A percentile compares a stretch with the other conserved stretches of the same genome.
phyloP scores from a whole-genome alignment of 1,140 invertebrate species.

The Periplaneta americana region DNA sequence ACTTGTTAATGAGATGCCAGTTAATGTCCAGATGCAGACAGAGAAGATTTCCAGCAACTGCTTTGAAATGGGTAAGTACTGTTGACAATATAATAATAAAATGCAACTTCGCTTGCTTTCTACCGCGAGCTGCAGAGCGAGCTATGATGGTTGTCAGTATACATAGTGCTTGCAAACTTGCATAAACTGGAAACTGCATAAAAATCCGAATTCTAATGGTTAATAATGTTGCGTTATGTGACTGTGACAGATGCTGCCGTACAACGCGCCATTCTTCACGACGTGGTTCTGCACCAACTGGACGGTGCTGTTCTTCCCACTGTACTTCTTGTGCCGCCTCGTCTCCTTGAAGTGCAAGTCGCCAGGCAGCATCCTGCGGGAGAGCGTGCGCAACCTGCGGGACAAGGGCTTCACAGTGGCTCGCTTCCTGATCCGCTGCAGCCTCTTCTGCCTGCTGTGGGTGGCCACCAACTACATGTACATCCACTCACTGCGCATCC shows the following conservation, averaged over 20 bases:
- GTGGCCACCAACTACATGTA: slow-evolving; percentile 91
- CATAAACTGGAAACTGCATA: too few species aligned
- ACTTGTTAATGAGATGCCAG: too few species aligned
- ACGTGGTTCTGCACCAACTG: slow-evolving; percentile 95
- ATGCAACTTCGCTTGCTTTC: too few species aligned
- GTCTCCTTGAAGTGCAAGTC: slow-evolving; percentile 66
- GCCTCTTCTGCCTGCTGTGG: slow-evolving; percentile 85
- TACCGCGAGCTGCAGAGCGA: too few species aligned
- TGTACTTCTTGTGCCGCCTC: slow-evolving; percentile 72
- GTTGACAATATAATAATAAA: too few species aligned
- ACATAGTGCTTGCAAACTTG: too few species aligned
- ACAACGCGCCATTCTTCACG: slow-evolving; percentile 88
- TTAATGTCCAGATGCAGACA: too few species aligned
- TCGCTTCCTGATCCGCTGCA: slow-evolving; percentile 77
- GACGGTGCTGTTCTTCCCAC: slow-evolving; percentile 84
- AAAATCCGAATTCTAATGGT: too few species aligned
- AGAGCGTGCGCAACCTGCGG: slow-evolving; percentile 75
- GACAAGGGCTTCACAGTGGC: slow-evolving; percentile 82
- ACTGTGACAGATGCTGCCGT: slow-evolving; percentile 39
- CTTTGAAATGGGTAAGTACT: too few species aligned
- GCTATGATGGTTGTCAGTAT: too few species aligned
- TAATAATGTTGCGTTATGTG: too few species aligned
- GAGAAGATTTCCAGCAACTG: too few species aligned
- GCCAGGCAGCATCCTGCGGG: slow-evolving; percentile 64
- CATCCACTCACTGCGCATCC: slow-evolving; percentile 73